Evolutionary conservation across 1,140 invertebrate genomes (phyloP).

Genomic region (Galleria mellonella): DNA sequence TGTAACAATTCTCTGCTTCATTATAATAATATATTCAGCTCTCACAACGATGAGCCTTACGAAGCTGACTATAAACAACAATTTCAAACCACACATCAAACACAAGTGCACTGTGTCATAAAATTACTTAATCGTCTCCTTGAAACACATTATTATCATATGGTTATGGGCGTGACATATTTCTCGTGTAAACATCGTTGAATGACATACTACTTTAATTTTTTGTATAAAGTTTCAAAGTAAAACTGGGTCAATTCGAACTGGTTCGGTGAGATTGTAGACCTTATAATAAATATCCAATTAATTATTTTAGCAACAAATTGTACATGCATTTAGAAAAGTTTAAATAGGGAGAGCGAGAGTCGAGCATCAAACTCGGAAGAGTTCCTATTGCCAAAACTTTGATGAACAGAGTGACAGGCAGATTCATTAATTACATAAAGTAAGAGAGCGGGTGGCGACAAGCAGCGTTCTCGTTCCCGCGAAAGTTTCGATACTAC

Average conservation of each 20-base stretch:
- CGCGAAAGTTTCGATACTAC: constrained; percentile 52
- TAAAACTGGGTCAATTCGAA: neutral
- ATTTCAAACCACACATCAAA: constrained; percentile 7
- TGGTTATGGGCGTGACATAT: constrained; percentile 58
- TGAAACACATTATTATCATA: constrained; percentile 64
- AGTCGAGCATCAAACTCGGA: too few relatives aligned
- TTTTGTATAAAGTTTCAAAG: constrained; percentile 8
- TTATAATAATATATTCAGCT: too few relatives aligned
- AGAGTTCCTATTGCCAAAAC: constrained; percentile 4
- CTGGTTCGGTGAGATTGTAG: neutral
- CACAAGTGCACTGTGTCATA: constrained; percentile 27
- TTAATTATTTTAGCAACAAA: too few relatives aligned
- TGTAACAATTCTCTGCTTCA: too few relatives aligned
- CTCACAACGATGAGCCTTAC: constrained; percentile 5
- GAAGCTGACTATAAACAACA: constrained; percentile 10
- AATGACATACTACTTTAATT: constrained; percentile 20
- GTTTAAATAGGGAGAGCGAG: too few relatives aligned
- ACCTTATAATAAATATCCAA: too few relatives aligned
- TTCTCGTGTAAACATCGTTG: constrained; percentile 44
- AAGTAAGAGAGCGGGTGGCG: constrained; percentile 14
- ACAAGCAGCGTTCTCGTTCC: constrained; percentile 46
- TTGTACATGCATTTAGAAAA: too few relatives aligned
- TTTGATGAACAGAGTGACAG: constrained; percentile 22
- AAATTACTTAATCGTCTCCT: constrained; percentile 60
- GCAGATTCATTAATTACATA: constrained; percentile 43